These are phyloP conservation scores for Cnemophilus loriae DNA, from an alignment of 2,113 vertebrate species.

Conservation along the genomic window DNA sequence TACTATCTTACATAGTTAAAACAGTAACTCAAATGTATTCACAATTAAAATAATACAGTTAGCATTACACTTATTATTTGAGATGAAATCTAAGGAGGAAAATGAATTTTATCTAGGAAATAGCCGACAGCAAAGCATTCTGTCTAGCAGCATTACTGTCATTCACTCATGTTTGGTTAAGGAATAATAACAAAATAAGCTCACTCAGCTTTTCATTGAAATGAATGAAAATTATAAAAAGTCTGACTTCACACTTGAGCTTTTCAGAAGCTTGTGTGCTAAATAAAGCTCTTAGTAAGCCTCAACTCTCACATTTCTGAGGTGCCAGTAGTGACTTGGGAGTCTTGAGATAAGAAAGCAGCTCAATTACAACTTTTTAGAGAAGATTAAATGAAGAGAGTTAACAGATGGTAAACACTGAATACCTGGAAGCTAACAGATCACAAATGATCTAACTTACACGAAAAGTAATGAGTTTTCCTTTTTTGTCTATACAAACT, in stretches of 20 bases:
- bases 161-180: neutral
- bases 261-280: neutral
- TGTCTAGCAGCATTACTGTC: neutral
- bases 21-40: neutral
- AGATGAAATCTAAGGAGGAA: neutral
- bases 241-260: neutral
- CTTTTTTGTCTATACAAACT: neutral
- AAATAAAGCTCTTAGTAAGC: neutral
- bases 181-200: neutral
- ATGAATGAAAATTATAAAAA: neutral
- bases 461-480: neutral
- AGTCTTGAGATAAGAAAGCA: neutral
- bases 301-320: neutral
- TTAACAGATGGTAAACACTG: neutral
- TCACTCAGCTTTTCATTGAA: neutral
- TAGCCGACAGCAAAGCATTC: neutral
- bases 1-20: neutral
- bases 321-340: neutral
- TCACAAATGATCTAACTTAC: neutral
- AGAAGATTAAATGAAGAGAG: neutral
- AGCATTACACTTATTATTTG: neutral
- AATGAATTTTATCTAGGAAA: neutral
- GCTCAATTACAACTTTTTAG: neutral
- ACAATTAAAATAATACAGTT: neutral
- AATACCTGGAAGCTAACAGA: neutral